Conservation (phyloP, 2,888 invertebrate species). For the Tachina grossa region DNA sequence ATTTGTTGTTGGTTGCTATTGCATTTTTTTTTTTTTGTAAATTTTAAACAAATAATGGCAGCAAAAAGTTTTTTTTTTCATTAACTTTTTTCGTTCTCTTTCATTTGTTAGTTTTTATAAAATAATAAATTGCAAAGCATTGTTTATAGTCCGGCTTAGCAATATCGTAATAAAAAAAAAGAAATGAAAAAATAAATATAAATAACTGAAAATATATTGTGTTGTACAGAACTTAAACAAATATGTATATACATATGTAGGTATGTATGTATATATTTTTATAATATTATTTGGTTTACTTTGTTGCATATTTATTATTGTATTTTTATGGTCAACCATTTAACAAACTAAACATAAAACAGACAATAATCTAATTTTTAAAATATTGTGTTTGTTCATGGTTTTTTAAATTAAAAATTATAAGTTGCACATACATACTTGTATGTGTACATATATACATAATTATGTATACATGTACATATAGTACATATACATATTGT, state of each 20-base stretch:
- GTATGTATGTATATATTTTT: too few relatives aligned
- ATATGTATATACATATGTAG: neutral
- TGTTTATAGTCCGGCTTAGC: constrained; percentile 19
- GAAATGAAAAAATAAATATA: neutral
- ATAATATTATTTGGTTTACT: constrained; percentile 13
- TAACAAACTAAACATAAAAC: constrained; percentile 53
- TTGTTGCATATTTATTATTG: constrained; percentile 25
- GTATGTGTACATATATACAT: too few relatives aligned
- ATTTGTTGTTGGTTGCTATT: constrained; percentile 3
- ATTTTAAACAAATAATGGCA: constrained; percentile 40
- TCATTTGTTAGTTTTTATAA: constrained; percentile 13
- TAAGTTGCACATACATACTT: neutral
- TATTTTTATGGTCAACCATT: constrained; percentile 60
- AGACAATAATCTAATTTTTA: constrained; percentile 53
- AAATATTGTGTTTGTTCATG: constrained; percentile 24
- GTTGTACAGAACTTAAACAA: constrained; percentile 20
- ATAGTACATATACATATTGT: too few relatives aligned
- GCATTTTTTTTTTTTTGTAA: constrained; percentile 17
- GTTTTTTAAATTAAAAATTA: constrained; percentile 19
- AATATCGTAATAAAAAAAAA: neutral
- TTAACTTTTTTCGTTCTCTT: neutral
- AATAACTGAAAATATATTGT: neutral
- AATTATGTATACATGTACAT: too few relatives aligned
- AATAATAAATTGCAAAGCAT: constrained; percentile 16
- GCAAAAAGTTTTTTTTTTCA: constrained; percentile 35